Conservation (phyloP, 2,113 vertebrate genomes). For the Actinemys pallida region DNA sequence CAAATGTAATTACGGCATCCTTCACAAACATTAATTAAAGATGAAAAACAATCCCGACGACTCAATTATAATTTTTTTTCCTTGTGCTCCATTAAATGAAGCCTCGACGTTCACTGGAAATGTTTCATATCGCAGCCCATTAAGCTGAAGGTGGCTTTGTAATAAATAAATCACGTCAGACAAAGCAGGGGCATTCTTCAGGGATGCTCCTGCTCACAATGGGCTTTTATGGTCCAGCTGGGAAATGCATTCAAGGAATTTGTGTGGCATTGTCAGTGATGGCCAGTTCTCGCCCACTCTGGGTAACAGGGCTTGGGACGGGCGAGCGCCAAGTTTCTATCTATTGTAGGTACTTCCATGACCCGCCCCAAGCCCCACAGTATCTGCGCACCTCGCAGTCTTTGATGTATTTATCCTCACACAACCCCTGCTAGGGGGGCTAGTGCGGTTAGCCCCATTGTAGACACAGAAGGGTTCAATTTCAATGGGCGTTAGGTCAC, state of each 20-base stretch:
- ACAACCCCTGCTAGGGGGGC: not conserved
- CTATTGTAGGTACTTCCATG: not conserved
- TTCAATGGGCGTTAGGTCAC: not conserved
- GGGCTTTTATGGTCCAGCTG: not conserved
- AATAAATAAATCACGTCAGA: constrained; percentile 62
- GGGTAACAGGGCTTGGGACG: fast-evolving
- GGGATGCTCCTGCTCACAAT: not conserved
- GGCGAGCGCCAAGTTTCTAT: not conserved
- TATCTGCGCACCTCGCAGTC: not conserved
- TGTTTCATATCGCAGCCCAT: constrained; percentile 68
- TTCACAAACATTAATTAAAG: constrained; percentile 57
- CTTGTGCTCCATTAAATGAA: constrained; percentile 67
- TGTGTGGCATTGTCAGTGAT: not conserved
- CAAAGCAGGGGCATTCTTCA: constrained; percentile 31
- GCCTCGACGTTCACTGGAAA: constrained; percentile 64
- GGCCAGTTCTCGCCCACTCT: too few relatives aligned
- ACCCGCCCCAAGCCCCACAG: not conserved
- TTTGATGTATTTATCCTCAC: not conserved
- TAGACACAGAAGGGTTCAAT: not conserved
- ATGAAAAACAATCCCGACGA: constrained; percentile 65
- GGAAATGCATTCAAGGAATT: not conserved
- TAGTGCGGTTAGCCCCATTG: not conserved
- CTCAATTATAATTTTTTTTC: constrained; percentile 61
- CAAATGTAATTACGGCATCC: constrained; percentile 55
- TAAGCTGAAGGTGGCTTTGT: constrained; percentile 34